Base-by-base conservation (phyloP, 2,113 vertebrate genomes). In the Rafetus swinhoei region DNA sequence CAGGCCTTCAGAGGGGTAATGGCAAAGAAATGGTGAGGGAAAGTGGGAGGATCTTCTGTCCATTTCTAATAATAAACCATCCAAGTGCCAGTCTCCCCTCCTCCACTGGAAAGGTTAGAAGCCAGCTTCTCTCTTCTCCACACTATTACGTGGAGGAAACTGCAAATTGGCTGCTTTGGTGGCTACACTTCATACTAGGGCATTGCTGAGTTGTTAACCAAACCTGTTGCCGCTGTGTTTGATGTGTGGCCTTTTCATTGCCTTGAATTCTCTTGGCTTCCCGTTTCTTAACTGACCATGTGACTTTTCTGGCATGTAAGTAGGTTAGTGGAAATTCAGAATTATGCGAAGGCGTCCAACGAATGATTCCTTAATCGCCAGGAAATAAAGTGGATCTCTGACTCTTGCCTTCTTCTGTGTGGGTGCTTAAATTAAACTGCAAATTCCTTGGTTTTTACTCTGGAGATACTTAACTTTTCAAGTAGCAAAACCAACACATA, bases 381-480 rank as follows among this genome's bases (percentile, higher is more conserved):
- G 65, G 95, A 95, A 93, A 96, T 96, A 91, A 96, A 96, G 90
- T 65, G 82, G 80, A 85, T 69, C 60, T 87, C 90, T 89, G 91
- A 55, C 92, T 95, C 82, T 82, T 89, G 79, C 88, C 85, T 90
- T 91, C 72, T 74, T 86, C 88, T 94, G 84, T 82, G 59, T 0
- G 2, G 86, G 86, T 93, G 96, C 94, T 96, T 95, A 95, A 97
- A 97, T 90, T 87, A 93, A 96, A 86, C 93, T 86, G 93, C 95
- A 92, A 96, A 97, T 96, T 94, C 81, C 83, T 32, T 1, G 82
- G 82, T 86, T 95, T 97, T 96, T 97, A 93, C 93, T 96, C 6
- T 10, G 8, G 88, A 96, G 90, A 79, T 77, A 24, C 77, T 92
- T 89, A 89, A 82, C 91, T 65, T 50, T 95, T 93, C 90, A 55